A percentile compares a stretch with the other conserved stretches of the same genome.
These are phyloP conservation scores for Platynereis dumerilii DNA, from an alignment of 2,888 invertebrate species.

Conservation along the genomic window DNA sequence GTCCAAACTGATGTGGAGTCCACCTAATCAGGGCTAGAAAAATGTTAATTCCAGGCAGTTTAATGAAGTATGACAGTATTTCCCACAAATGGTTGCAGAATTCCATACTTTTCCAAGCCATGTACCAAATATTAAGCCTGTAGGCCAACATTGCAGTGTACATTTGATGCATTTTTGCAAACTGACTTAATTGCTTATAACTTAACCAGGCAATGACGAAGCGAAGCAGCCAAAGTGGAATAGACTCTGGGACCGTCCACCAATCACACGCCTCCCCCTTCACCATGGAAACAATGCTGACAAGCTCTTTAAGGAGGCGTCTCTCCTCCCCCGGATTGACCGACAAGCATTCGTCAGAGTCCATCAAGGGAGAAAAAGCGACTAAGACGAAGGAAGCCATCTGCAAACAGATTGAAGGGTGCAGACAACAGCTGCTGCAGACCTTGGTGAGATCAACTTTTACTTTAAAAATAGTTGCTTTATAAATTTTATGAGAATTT, in stretches of 20 bases:
- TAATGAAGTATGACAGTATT: no score
- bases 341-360: conserved; percentile 36
- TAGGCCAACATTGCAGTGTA: no score
- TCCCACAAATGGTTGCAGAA: no score
- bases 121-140: no score
- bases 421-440: not conserved
- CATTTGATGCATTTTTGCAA: no score
- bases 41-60: no score
- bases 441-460: conserved; percentile 5
- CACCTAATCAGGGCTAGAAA: no score
- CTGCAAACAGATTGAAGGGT: conserved; percentile 68
- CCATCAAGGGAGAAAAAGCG: conserved; percentile 48
- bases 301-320: conserved; percentile 71
- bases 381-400: conserved; percentile 68
- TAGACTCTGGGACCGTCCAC: conserved; percentile 40
- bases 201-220: conserved; percentile 69
- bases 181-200: no score
- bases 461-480: not conserved
- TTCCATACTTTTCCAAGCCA: no score
- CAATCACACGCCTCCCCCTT: conserved; percentile 59
- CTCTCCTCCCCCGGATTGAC: conserved; percentile 66
- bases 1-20: no score
- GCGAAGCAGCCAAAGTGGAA: conserved; percentile 68
- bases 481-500: no score
- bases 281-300: conserved; percentile 67